phyloP scores from a whole-genome alignment of 2,888 invertebrate genomes.

The Lathronympha strigana region DNA sequence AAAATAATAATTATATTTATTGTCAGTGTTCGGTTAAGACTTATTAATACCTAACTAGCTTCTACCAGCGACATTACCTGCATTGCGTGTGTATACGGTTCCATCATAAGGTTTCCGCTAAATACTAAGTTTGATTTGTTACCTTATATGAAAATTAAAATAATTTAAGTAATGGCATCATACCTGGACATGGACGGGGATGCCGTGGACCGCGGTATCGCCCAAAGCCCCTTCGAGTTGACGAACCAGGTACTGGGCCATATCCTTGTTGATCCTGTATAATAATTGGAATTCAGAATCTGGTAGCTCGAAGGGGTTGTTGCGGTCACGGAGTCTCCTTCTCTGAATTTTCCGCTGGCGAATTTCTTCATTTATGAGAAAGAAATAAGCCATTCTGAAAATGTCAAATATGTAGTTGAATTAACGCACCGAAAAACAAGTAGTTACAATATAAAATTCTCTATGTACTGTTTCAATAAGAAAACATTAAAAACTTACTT shows the following conservation, averaged over 20 bases:
- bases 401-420: neutral
- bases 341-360: neutral
- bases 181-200: neutral
- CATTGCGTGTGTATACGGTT: no score
- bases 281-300: neutral
- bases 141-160: no score
- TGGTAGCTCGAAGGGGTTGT: conserved; percentile 6
- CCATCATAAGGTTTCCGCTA: no score
- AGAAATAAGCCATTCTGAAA: neutral
- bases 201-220: neutral
- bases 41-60: no score
- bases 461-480: neutral
- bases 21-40: neutral
- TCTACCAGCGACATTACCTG: no score
- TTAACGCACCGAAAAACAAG: neutral
- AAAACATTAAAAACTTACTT: neutral
- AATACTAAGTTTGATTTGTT: no score
- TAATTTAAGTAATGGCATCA: no score
- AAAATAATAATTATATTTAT: no score
- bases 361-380: neutral
- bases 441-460: no score
- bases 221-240: neutral
- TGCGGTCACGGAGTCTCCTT: neutral
- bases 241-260: neutral
- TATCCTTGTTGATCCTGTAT: neutral